Evolutionary conservation across 1,140 invertebrate species (phyloP), one percentile per base, ranked within the genome.

Genomic region (Holcopasites calliopsidis): DNA sequence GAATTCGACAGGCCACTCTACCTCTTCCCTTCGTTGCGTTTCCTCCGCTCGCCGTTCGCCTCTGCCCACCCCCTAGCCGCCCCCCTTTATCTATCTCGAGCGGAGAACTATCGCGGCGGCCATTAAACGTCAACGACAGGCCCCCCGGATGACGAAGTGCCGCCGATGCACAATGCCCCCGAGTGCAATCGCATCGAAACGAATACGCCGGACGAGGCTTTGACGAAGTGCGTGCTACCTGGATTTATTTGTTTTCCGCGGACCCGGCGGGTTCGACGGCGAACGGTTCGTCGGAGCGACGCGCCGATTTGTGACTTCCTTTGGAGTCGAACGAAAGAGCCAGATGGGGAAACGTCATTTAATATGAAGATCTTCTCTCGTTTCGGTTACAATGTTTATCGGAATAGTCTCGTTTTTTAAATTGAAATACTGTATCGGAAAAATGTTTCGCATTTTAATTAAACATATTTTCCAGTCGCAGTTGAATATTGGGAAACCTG

Each of bases 111-210:
- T 69, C 77, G 60, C 42, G 54, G 57, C 80, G 61, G 77, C 82
- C 57, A 80, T 82, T 83, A 83, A 78, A 79, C 57, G 80, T 82
- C 80, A 84, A 66, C 72, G 42, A 72, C 80, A 84, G 82, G 62
- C 52, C 72, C n/a, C 61, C 49, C 47, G 66, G 61, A 84, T 83
- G 77, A 83, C 82, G 69, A 71, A 82, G 81, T 83, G 65, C 77
- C 74, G 42, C 42, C 72, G 60, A 60, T 69, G 64, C 80, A 82
- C 77, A 82, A 84, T 84, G 76, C 80, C 65, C 54, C 62, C 57
- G 82, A 77, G 73, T 77, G 77, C 80, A 79, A 79, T 82, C 62
- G 80, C 80, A 68, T 77, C 79, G 79, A 64, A 68, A 81, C 79
- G 79, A 81, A 75, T 68, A 77, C 66, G 68, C 40, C 52, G 7